Percentiles rank a stretch among this genome's conserved stretches.
These are phyloP conservation scores for Steinernema carpocapsae DNA, from an alignment of 2,888 invertebrate genomes.

Conservation along the genomic window DNA sequence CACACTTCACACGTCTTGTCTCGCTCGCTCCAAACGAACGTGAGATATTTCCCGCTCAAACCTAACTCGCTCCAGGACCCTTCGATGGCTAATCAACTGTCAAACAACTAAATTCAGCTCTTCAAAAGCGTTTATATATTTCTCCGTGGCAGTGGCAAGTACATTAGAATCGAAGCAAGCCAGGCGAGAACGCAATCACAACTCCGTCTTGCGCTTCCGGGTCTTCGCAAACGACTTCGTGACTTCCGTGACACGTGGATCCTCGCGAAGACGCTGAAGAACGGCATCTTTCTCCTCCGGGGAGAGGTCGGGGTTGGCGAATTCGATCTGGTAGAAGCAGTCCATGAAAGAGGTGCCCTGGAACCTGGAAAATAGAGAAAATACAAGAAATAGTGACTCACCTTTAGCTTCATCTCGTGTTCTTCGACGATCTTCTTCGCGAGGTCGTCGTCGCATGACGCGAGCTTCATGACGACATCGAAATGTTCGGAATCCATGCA, in stretches of 20 bases:
- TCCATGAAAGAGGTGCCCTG: neutral
- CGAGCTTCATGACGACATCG: constrained; percentile 5
- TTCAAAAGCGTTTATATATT: too few species aligned
- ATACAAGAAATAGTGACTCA: neutral
- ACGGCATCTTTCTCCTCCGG: neutral
- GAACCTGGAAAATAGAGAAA: neutral
- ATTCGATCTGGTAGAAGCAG: neutral
- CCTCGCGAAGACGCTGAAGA: neutral
- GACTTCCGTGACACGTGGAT: neutral
- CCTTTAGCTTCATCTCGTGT: neutral
- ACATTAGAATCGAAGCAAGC: too few species aligned
- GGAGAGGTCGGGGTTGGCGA: neutral
- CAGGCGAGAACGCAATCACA: too few species aligned
- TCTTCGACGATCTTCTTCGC: constrained; percentile 2
- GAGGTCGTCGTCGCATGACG: neutral
- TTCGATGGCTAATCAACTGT: too few species aligned
- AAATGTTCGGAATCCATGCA: neutral
- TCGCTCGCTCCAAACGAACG: too few species aligned
- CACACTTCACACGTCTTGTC: too few species aligned
- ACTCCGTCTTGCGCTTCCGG: neutral
- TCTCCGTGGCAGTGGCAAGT: too few species aligned
- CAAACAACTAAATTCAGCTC: too few species aligned
- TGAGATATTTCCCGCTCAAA: too few species aligned
- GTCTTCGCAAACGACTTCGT: neutral
- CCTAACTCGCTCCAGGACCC: too few species aligned